Base-by-base conservation (phyloP, 1,140 invertebrate genomes). In the Ectropis grisescens region DNA sequence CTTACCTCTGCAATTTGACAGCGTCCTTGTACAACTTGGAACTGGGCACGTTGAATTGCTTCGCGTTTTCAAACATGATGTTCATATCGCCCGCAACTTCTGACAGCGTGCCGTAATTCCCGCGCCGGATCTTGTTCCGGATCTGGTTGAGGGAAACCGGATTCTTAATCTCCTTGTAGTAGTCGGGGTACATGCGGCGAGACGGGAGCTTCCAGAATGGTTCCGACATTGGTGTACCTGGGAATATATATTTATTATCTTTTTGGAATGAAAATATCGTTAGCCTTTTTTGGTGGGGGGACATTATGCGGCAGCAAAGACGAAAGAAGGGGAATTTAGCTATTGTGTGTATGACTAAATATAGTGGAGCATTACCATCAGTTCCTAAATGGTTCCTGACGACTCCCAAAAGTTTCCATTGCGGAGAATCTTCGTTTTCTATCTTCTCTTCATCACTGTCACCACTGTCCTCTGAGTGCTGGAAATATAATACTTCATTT, bases 11-110 rank as follows among this genome's bases (percentile, higher is more conserved):
- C 56, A 87, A 75, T 49, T 86, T 86, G 0, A 85, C 71, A 11
- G 85, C 85, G 41, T 86, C 91, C 76, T 93, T 93, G 55, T 96
- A 98, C 13, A 98, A 83, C 54, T 90, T 88, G 2, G 94, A 96
- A 32, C 93, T 92, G 24, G 93, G 90, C 31, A 92, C 81, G 69
- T 98, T 98, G 72, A 98, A 99, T 51, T 91, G 90, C 68, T 96
- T 96, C 4, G 97, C 96, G 85, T 98, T 99, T 24, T 98, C 93
- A 85, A 99, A 97, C 91, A 99, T 97, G n/a, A 98, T 89, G 69
- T 97, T 97, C 84, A 99, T 88, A 68, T 99, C 97, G 1, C 90
- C 90, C n/a, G 94, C 93, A 34, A 98, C 88, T 76, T 98, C 94
- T 41, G 90, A 92, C 2, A 98, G 82, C 9, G 91, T 93, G 2